Evolutionary conservation across 2,113 vertebrate species (phyloP).

Genomic region (Toxostoma redivivum): DNA sequence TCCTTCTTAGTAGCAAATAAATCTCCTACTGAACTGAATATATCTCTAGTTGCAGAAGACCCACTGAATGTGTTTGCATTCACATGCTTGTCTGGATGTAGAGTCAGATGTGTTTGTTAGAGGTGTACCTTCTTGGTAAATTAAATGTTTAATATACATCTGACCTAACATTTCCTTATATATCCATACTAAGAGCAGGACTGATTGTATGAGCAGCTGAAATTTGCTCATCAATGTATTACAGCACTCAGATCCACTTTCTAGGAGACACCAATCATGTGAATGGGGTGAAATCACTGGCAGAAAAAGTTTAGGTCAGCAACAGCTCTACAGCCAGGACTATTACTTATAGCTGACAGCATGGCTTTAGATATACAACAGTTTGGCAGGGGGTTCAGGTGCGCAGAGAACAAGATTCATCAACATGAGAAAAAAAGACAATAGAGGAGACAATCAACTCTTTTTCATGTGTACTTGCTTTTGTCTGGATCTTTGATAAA

Average conservation of each 20-base stretch:
- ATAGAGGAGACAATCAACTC: neutral
- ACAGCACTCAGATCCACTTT: neutral
- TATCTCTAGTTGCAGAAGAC: neutral
- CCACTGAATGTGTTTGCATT: neutral
- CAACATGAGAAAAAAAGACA: neutral
- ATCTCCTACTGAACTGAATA: neutral
- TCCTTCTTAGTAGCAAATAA: constrained; percentile 5
- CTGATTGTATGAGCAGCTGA: neutral
- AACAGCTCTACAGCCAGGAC: neutral
- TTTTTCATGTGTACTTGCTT: neutral
- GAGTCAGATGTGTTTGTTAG: neutral
- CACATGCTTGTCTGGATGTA: neutral
- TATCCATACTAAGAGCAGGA: neutral
- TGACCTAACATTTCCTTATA: neutral
- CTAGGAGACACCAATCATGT: neutral
- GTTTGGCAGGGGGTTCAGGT: neutral
- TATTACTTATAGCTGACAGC: neutral
- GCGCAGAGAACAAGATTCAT: neutral
- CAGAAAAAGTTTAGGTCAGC: constrained; percentile 22
- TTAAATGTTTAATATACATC: neutral
- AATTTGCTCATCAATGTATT: neutral
- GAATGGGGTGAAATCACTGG: neutral
- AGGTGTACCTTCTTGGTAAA: neutral
- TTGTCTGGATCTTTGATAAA: neutral
- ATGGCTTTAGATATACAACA: neutral